Evolutionary conservation across 2,113 vertebrate species (phyloP).

Genomic region (Panurus biarmicus): DNA sequence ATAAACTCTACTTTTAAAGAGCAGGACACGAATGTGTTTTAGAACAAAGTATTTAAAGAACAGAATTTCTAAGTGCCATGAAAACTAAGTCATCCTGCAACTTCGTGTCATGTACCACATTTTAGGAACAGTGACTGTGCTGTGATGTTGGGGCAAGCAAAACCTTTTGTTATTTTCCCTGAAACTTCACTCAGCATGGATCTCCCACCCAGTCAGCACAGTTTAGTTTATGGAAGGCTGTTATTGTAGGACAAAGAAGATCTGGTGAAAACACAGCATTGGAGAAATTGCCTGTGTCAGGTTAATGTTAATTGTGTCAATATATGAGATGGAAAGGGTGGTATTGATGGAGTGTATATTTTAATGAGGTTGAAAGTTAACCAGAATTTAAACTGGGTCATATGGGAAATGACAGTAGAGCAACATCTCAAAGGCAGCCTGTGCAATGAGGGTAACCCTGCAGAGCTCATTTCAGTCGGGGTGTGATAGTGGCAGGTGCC

Average conservation of each 20-base stretch:
- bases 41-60: not conserved
- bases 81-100: not conserved
- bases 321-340: not conserved
- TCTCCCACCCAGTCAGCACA: not conserved
- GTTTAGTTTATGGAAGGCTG: not conserved
- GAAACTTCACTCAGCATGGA: not conserved
- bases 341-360: not conserved
- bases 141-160: not conserved
- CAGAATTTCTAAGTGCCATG: not conserved
- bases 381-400: not conserved
- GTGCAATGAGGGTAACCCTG: not conserved
- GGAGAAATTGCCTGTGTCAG: not conserved
- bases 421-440: not conserved
- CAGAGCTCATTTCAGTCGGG: not conserved
- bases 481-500: not conserved
- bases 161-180: not conserved
- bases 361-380: not conserved
- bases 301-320: not conserved
- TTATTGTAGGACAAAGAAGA: not conserved
- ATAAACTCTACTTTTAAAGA: not conserved
- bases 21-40: not conserved
- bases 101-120: rapidly evolving
- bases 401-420: not conserved
- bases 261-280: not conserved
- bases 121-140: not conserved